Evolutionary conservation across 2,797 vertebrate species (phyloP).

Genomic region (Mus minutoides): DNA sequence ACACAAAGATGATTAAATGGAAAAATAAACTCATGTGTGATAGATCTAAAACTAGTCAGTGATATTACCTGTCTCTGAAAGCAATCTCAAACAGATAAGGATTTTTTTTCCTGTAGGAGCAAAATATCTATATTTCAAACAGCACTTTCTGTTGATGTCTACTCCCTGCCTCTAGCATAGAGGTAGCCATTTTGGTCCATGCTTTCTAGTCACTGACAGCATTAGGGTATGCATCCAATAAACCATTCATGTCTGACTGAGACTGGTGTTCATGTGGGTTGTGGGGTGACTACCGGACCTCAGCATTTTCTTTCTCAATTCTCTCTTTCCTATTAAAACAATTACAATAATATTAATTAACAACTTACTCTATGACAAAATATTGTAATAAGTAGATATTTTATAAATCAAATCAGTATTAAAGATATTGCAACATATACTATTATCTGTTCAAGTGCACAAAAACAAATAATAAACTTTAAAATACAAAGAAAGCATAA

Average conservation of each 20-base stretch:
- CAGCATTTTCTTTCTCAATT: neutral
- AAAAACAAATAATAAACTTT: neutral
- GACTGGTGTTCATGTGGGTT: neutral
- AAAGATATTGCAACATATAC: neutral
- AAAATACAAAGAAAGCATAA: neutral
- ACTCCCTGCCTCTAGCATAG: neutral
- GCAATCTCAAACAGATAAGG: neutral
- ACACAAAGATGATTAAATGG: neutral
- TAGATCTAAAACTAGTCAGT: neutral
- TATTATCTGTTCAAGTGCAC: neutral
- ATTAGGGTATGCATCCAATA: neutral
- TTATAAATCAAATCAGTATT: neutral
- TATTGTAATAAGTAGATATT: neutral
- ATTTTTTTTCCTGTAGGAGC: neutral
- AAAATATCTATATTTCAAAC: neutral
- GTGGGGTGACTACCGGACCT: neutral
- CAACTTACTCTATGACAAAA: neutral
- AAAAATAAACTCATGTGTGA: neutral
- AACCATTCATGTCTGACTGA: neutral
- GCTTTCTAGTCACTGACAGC: neutral
- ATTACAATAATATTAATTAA: neutral
- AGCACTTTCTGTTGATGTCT: neutral
- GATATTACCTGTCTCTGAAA: neutral
- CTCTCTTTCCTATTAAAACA: neutral
- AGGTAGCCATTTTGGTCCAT: neutral